Conservation (phyloP, 2,113 vertebrate genomes). For the Charina bottae region DNA sequence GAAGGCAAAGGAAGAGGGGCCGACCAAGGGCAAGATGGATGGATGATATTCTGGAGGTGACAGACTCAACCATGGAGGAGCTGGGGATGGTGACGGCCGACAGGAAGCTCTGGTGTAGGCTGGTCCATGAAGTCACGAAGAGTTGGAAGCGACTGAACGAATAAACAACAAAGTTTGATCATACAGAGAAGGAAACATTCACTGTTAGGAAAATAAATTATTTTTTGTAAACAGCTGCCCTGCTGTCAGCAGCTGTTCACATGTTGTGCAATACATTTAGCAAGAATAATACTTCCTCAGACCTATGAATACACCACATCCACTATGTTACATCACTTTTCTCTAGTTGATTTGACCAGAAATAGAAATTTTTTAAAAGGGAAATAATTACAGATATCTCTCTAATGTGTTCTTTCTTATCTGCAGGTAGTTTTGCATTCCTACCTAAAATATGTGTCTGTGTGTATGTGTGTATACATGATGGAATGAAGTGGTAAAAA, state of each 20-base stretch:
- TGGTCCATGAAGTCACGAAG: no score
- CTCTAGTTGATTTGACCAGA: not conserved
- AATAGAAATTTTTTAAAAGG: not conserved
- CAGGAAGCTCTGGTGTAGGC: no score
- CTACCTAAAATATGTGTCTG: constrained; percentile 44
- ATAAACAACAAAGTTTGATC: no score
- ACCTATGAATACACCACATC: not conserved
- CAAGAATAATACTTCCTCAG: not conserved
- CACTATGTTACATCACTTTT: not conserved
- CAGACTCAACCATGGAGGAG: no score
- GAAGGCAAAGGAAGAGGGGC: no score
- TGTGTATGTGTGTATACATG: not conserved
- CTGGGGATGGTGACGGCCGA: no score
- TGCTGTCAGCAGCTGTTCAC: not conserved
- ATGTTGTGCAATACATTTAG: not conserved
- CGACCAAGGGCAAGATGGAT: no score
- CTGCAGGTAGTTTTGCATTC: constrained; percentile 46
- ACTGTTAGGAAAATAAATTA: not conserved
- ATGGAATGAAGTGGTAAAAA: not conserved
- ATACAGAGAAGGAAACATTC: no score
- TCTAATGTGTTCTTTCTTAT: constrained; percentile 12
- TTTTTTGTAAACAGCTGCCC: not conserved
- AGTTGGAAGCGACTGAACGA: no score
- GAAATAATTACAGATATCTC: not conserved
- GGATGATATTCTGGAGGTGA: no score